These are phyloP conservation scores for Pocillopora meandrina DNA, from an alignment of 92 coral and sea anemone genomes.

Conservation along the genomic window DNA sequence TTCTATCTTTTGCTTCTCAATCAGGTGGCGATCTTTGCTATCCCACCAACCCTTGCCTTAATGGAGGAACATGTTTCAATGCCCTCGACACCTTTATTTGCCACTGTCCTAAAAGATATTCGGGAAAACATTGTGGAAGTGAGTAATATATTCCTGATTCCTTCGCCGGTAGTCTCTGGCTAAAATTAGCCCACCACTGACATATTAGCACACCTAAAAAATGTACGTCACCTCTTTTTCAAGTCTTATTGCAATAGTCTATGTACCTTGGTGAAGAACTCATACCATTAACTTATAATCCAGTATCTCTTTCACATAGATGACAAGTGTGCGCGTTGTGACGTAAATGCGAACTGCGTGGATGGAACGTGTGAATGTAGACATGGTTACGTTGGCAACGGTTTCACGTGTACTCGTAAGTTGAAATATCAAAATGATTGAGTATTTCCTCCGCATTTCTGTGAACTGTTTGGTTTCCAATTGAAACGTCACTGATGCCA, in stretches of 20 bases:
- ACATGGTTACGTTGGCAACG: slow-evolving; percentile 87
- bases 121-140: slow-evolving; percentile 83
- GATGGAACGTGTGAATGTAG: slow-evolving; percentile 92
- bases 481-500: no score
- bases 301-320: slow-evolving; percentile 28
- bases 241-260: no score
- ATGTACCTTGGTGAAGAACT: no score
- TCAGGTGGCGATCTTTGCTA: slow-evolving; percentile 78
- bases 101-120: slow-evolving; percentile 73
- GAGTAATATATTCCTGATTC: not conserved
- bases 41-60: slow-evolving; percentile 75
- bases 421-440: not conserved
- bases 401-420: slow-evolving; percentile 87
- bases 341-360: slow-evolving; percentile 74
- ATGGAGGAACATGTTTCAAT: slow-evolving; percentile 86
- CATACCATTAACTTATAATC: no score
- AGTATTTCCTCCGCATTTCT: no score
- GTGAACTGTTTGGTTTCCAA: no score
- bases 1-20: not conserved
- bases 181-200: not conserved
- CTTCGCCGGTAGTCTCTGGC: not conserved
- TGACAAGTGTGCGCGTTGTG: slow-evolving; percentile 90
- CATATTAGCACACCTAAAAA: no score
- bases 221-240: no score
- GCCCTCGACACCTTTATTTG: slow-evolving; percentile 66